Conservation (phyloP, 1,140 invertebrate species). For the Rhizoglyphus robini region DNA sequence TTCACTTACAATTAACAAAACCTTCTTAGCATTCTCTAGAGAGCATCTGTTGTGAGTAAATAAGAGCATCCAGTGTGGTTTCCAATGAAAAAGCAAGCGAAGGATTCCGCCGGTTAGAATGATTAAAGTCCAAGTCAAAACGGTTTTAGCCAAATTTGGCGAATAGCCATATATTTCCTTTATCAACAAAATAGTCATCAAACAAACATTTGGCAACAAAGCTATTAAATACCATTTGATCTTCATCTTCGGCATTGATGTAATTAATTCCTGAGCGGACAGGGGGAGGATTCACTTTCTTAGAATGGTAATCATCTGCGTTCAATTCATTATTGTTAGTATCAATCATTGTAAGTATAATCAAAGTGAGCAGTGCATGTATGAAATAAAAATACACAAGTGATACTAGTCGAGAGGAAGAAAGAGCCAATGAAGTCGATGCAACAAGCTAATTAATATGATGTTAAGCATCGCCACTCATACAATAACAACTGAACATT, state of each 20-base stretch:
- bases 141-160: slow-evolving; percentile 36
- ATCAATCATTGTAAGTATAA: neutral
- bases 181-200: neutral
- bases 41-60: slow-evolving; percentile 53
- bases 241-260: slow-evolving; percentile 49
- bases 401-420: neutral
- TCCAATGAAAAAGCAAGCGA: slow-evolving; percentile 72
- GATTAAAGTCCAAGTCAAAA: slow-evolving; percentile 47
- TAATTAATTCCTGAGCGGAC: slow-evolving; percentile 32
- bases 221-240: slow-evolving; percentile 49
- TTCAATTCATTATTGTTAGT: neutral
- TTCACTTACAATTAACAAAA: slow-evolving; percentile 49
- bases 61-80: slow-evolving; percentile 58
- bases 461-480: too few relatives aligned
- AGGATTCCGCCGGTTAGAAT: slow-evolving; percentile 54
- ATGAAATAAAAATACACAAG: neutral
- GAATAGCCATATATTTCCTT: slow-evolving; percentile 52
- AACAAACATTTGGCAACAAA: neutral
- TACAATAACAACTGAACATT: too few relatives aligned
- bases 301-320: slow-evolving; percentile 5
- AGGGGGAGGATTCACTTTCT: slow-evolving; percentile 22
- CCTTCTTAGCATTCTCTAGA: slow-evolving; percentile 53
- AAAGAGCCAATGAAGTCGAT: neutral
- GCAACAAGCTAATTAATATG: too few relatives aligned
- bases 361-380: neutral